Base-by-base conservation (phyloP, 2,113 vertebrate genomes). In the Gnathonemus echidnorhynchus region DNA sequence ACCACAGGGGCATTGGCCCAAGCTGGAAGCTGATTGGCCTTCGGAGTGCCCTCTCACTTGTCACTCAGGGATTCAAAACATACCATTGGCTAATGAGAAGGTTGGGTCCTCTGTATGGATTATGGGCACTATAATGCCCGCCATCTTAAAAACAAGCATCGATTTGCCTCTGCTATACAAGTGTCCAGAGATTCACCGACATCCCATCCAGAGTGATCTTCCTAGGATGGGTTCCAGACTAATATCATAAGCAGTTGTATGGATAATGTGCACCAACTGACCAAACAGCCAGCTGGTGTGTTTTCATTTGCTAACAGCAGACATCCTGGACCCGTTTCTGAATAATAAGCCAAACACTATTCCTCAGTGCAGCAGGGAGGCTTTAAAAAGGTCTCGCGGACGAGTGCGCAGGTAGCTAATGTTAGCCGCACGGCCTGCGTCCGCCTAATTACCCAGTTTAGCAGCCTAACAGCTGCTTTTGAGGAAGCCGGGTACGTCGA, bases 281-380 rank as follows among this genome's bases (percentile, higher is more conserved):
- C 74, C 74, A 80, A 19, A 42, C 74, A 48, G 24, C 83, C 42
- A 85, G 35, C 21, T 48, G 45, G 83, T 48, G 45, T 48, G 83
- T 85, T 85, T 84, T 85, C 39, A n/a, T 85, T 48, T 46, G 45
- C 83, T 85, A 46, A 46, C 74, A 80, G 74, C 74, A 80, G 74
- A 80, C 83, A n/a, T 85, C 46, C 45, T 45, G 83, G 35, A 85
- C 35, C 19, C 21, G 24, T 31, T 87, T 87, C 49, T 31, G 19
- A 52, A 27, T 52, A 87, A 52, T 87, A 50, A 85, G 49, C 49
- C 13, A 87, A 35, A 87, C 50, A 21, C 21, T 39, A 53, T 48
- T 85, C 10, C 86, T 87, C 48, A 27, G n/a, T 27, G 2, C 27
- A 27, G n/a, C 48, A 24, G 86, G 48, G n/a, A 86, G 48, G 48